Evolutionary conservation across 2,888 invertebrate genomes (phyloP).

Genomic region (Pegoplata infirma): DNA sequence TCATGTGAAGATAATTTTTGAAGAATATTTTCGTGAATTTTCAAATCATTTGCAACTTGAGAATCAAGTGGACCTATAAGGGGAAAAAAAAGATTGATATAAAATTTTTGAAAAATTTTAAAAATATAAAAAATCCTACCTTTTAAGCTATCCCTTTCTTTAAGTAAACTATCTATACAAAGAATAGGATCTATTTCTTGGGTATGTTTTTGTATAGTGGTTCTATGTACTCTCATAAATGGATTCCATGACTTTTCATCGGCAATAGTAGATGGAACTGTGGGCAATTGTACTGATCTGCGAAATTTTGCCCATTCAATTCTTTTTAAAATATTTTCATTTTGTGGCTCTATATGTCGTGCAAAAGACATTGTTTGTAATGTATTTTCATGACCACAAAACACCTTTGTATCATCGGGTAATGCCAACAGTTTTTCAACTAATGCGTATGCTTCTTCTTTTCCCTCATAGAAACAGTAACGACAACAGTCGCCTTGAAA

Average conservation of each 20-base stretch:
- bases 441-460: slow-evolving; percentile 85
- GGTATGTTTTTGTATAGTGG: slow-evolving; percentile 84
- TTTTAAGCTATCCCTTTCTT: slow-evolving; percentile 90
- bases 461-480: slow-evolving; percentile 95
- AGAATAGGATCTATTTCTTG: slow-evolving; percentile 81
- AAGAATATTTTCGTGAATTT: slow-evolving; percentile 82
- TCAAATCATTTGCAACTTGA: slow-evolving; percentile 82
- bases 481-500: slow-evolving; percentile 97
- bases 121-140: slow-evolving; percentile 35
- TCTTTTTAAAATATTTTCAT: slow-evolving; percentile 83
- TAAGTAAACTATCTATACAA: slow-evolving; percentile 88
- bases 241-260: slow-evolving; percentile 94
- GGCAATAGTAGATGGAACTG: slow-evolving; percentile 94
- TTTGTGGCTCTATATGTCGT: slow-evolving; percentile 90
- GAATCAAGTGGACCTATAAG: slow-evolving; percentile 82
- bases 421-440: slow-evolving; percentile 87
- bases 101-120: no score
- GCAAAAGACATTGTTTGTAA: slow-evolving; percentile 94
- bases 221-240: slow-evolving; percentile 91
- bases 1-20: slow-evolving; percentile 80
- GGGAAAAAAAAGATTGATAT: background rate
- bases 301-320: slow-evolving; percentile 85
- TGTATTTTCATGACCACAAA: slow-evolving; percentile 99
- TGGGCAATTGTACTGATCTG: slow-evolving; percentile 84
- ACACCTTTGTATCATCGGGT: slow-evolving; percentile 92